Evolutionary conservation across 2,797 vertebrate species (phyloP), one percentile per base, ranked within the genome.

Genomic region (Poecile montanus): DNA sequence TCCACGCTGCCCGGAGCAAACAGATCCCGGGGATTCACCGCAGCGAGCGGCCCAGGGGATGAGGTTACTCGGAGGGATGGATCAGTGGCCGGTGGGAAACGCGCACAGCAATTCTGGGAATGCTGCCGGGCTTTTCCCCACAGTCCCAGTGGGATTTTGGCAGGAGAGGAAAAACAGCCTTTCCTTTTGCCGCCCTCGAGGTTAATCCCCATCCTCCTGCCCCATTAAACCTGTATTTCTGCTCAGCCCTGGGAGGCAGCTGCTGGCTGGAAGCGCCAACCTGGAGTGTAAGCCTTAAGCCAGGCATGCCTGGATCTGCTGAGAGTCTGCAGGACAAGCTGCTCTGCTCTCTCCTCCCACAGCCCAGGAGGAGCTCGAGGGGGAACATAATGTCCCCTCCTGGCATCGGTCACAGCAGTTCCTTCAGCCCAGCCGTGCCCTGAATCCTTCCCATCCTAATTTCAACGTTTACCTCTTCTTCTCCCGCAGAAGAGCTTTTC

Each of bases 161-260:
- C 60, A 45, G 14, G 18, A 81, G 38, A 30, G 32, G 16, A 23
- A 36, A 56, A 62, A 10, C 60, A 40, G 21, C 34, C 18, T 45
- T 53, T 22, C 5, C 1, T 36, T 56, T 54, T 9, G 21, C 5
- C 70, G 47, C 32, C 30, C 26, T 61, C 18, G 6, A 32, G 60
- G 12, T 32, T 20, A 23, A 74, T 50, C 50, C 72, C 15, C 30
- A 1, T 22, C 38, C 68, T 91, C 75, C 36, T 50, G 54, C n/a
- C 20, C 16, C 2, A 47, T 30, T 44, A 85, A 95, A 96, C 94
- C 93, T 89, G 93, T 95, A 83, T 93, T 94, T 94, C 93, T 91
- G 90, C 96, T 86, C 22, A 34, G 91, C 54, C 54, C 63, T 22
- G 65, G 42, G 62, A 82, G 34, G 45, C 66, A 71, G 79, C 65